These are phyloP conservation scores for Rhinoderma darwinii DNA, from an alignment of 2,113 vertebrate species.

Conservation along the genomic window DNA sequence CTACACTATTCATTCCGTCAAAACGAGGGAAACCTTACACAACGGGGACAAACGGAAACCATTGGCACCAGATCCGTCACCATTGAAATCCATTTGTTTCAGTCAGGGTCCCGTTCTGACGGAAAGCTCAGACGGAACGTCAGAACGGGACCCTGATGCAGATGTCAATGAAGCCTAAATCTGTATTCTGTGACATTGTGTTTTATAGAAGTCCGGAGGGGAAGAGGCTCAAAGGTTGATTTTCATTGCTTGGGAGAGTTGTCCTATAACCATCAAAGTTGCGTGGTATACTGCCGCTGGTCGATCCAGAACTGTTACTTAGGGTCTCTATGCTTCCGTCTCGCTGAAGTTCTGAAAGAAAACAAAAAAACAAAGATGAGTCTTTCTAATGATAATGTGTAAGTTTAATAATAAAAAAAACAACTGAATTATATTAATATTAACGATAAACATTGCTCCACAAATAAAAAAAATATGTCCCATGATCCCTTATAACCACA, in stretches of 20 bases:
- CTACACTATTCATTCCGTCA: no score
- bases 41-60: no score
- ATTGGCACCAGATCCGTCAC: no score
- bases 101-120: no score
- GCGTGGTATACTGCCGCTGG: slow-evolving; percentile 95
- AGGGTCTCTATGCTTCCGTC: slow-evolving; percentile 99
- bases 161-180: background rate
- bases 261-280: slow-evolving; percentile 96
- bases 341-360: slow-evolving; percentile 90
- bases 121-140: no score
- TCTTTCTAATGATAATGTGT: background rate
- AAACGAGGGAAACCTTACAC: no score
- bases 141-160: no score
- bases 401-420: background rate
- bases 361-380: slow-evolving; percentile 68
- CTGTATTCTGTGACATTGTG: background rate
- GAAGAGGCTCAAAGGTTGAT: slow-evolving; percentile 96
- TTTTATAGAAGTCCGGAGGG: slow-evolving; percentile 86
- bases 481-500: no score
- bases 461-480: background rate
- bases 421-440: background rate
- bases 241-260: slow-evolving; percentile 93
- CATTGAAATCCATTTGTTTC: no score
- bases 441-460: background rate
- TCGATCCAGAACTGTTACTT: slow-evolving; percentile 98